A percentile compares a stretch with the other conserved stretches of the same genome.
Conservation (phyloP, 2,888 invertebrate genomes). For the Hypselothyrea guttata region DNA sequence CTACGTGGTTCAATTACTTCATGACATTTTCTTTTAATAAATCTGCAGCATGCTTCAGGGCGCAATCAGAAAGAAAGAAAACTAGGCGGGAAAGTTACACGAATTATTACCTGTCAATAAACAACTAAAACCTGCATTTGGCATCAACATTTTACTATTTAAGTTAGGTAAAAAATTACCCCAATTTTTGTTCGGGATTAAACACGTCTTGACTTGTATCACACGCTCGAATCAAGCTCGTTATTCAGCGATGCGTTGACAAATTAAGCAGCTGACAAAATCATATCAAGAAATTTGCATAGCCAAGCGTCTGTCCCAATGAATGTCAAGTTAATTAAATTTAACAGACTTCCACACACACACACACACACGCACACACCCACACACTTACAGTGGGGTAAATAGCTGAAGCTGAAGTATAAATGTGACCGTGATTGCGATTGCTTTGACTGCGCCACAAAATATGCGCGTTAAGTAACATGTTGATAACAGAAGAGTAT, state of each 20-base stretch:
- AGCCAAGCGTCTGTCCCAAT: slow-evolving; percentile 30
- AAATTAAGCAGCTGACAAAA: slow-evolving; percentile 38
- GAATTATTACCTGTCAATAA: not conserved
- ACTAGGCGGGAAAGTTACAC: not conserved
- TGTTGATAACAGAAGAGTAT: slow-evolving; percentile 16
- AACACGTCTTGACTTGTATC: slow-evolving; percentile 7
- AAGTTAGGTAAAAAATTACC: too few species aligned
- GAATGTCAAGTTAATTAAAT: slow-evolving; percentile 50
- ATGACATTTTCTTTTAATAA: slow-evolving; percentile 67
- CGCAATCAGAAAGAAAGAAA: too few species aligned
- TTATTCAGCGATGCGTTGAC: slow-evolving; percentile 40
- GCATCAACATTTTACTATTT: too few species aligned
- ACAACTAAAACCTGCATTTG: not conserved
- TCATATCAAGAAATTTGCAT: slow-evolving; percentile 41
- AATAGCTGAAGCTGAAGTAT: not conserved
- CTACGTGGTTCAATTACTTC: slow-evolving; percentile 71
- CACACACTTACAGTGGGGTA: not conserved
- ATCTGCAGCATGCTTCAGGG: slow-evolving; percentile 46
- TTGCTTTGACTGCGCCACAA: slow-evolving; percentile 20
- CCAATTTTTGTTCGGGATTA: not conserved
- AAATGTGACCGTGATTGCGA: slow-evolving; percentile 28
- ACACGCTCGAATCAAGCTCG: too few species aligned
- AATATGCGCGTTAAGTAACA: slow-evolving; percentile 31
- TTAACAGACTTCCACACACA: slow-evolving; percentile 18
- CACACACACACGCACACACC: not conserved